Evolutionary conservation across 2,797 vertebrate species (phyloP).

Genomic region (Hipposideros larvatus): DNA sequence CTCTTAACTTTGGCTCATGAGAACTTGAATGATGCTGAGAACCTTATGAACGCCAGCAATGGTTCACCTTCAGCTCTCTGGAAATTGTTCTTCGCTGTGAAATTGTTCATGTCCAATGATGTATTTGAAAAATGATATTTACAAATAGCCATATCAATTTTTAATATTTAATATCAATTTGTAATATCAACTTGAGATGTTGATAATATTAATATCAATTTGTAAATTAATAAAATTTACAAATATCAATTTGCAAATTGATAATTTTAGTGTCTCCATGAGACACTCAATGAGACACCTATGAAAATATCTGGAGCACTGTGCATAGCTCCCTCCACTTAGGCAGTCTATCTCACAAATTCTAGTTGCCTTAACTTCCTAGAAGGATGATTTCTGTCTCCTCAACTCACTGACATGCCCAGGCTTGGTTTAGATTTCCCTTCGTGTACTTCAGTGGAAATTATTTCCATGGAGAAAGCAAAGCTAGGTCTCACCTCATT

Average conservation of each 20-base stretch:
- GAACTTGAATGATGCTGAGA: background rate
- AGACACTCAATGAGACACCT: background rate
- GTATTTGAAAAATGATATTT: background rate
- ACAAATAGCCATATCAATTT: too few relatives aligned
- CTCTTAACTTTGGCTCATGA: background rate
- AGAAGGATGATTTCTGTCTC: background rate
- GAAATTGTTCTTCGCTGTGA: background rate
- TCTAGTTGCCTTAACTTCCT: background rate
- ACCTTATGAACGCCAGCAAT: background rate
- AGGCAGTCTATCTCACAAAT: background rate
- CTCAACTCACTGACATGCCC: background rate
- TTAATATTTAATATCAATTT: too few relatives aligned
- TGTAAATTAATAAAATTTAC: too few relatives aligned
- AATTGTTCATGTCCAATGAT: background rate
- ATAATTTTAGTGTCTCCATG: too few relatives aligned
- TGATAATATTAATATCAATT: too few relatives aligned
- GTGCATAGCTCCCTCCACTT: background rate
- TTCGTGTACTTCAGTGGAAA: background rate
- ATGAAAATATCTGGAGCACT: background rate
- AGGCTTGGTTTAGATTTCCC: background rate
- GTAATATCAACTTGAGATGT: too few relatives aligned
- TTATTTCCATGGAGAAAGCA: background rate
- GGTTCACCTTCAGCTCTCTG: background rate
- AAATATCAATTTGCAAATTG: too few relatives aligned
- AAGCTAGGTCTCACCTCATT: background rate